Evolutionary conservation across 2,888 invertebrate species (phyloP).

Genomic region (Netelia virgata): DNA sequence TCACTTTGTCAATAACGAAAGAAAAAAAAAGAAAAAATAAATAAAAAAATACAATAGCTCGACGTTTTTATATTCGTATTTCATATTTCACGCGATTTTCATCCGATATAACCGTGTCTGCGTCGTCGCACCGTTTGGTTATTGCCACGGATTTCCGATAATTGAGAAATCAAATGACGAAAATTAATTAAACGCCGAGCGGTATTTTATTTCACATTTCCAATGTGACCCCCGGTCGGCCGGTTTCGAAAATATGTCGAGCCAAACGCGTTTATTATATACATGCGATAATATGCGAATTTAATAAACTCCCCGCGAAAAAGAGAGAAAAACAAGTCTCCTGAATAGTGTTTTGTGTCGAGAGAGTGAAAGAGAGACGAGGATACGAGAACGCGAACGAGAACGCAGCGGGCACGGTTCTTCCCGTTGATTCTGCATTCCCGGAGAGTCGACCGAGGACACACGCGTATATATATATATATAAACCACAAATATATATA

Average conservation of each 20-base stretch:
- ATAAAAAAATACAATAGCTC: neutral
- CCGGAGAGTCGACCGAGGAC: slow-evolving; percentile 53
- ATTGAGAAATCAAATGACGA: slow-evolving; percentile 55
- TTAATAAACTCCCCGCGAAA: slow-evolving; percentile 8
- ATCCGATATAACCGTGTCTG: neutral
- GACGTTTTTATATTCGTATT: slow-evolving; percentile 1
- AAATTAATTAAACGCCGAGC: slow-evolving; percentile 38
- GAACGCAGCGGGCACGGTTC: slow-evolving; percentile 50
- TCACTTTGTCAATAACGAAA: neutral
- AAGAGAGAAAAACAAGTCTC: neutral
- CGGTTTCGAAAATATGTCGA: too few relatives aligned
- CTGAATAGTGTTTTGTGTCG: neutral
- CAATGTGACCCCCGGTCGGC: too few relatives aligned
- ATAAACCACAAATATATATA: neutral
- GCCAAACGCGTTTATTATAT: slow-evolving; percentile 6
- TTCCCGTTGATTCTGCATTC: slow-evolving; percentile 65
- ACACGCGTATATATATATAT: slow-evolving; percentile 40
- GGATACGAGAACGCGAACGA: slow-evolving; percentile 7
- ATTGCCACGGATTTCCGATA: slow-evolving; percentile 45
- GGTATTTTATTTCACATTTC: slow-evolving; percentile 8
- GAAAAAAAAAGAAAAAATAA: slow-evolving; percentile 6
- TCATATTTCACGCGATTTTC: slow-evolving; percentile 1
- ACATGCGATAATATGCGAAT: slow-evolving; percentile 33
- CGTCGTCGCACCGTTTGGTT: neutral
- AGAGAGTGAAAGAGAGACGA: neutral